Evolutionary conservation across 2,113 vertebrate species (phyloP).

Genomic region (Paratilapia polleni): DNA sequence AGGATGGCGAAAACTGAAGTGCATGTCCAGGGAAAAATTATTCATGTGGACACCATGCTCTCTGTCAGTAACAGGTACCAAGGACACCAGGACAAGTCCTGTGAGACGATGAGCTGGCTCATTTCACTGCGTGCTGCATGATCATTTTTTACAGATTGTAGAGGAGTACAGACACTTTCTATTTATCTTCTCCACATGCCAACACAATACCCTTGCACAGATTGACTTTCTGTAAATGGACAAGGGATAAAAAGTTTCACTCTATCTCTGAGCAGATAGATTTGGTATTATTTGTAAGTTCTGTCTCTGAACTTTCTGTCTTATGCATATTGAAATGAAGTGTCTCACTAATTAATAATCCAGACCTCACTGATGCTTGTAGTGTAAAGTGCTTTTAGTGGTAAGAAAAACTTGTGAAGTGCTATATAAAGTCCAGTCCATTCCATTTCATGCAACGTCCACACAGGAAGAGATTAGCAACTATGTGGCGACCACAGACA

Average conservation of each 20-base stretch:
- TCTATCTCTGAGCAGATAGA: background rate
- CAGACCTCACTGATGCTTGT: background rate
- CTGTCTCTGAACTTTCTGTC: background rate
- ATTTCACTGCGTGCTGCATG: constrained; percentile 17
- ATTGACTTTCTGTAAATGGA: background rate
- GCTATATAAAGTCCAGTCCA: background rate
- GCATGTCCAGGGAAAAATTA: constrained; percentile 4
- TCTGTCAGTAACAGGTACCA: constrained; percentile 45
- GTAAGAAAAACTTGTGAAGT: background rate
- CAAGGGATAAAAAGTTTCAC: background rate
- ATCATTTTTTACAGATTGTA: constrained; percentile 21
- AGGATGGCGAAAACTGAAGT: constrained; percentile 39
- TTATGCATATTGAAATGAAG: background rate
- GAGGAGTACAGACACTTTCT: background rate
- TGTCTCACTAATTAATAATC: background rate
- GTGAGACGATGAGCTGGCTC: constrained; percentile 10
- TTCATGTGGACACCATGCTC: constrained; percentile 2
- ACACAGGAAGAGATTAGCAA: no score
- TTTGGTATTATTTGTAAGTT: background rate
- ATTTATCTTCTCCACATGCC: background rate
- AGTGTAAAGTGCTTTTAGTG: background rate
- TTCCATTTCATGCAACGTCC: background rate
- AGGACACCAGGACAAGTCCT: constrained; percentile 31
- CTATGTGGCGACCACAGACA: no score
- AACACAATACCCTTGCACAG: background rate